Evolutionary conservation across 2,113 vertebrate genomes (phyloP), one percentile per base, ranked within the genome.

Genomic region (Fregata magnificens): DNA sequence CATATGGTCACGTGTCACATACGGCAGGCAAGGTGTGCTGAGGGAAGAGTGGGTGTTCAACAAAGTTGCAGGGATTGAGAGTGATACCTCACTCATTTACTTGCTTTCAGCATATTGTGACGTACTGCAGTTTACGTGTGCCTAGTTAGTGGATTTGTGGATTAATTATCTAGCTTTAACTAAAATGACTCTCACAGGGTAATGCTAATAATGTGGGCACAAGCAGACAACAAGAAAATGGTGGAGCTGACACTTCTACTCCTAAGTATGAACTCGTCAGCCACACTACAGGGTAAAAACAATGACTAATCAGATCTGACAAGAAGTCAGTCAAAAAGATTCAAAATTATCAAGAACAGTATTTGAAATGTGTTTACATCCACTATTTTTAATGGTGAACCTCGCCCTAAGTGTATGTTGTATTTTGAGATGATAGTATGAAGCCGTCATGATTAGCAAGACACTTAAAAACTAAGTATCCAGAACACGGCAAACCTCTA

Each of bases 111-210:
- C 67, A 31, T 40, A 6, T 72, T 86, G 71, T 67, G 88, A 66
- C 0, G 2, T 67, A 11, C 71, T 82, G 56, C 82, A 76, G 70
- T 84, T 80, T 3, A 47, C 11, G 1, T 93, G 77, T 89, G 65
- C 21, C 78, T 92, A 59, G 4, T 73, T 96, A 96, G 93, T 94
- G 89, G 95, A 86, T 97, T 97, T 76, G 50, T 72, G 91, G 95
- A 95, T 96, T 97, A 94, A 88, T 96, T 94, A 86, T 13, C 47
- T 72, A 86, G 61, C 95, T 97, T 82, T 79, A 88, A 86, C 93
- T 53, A 63, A 95, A 96, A 96, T 97, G 95, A 92, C 88, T 36
- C 32, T 79, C 52, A 36, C 82, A 59, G 79, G 62, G 79, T 93
- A 82, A 53, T 50, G 47, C 79, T 85, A 26, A 36, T 71, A 86